A percentile compares a stretch with the other conserved stretches of the same genome.
phyloP scores from a whole-genome alignment of 1,140 invertebrate genomes.

The Drosophila chauvacae region DNA sequence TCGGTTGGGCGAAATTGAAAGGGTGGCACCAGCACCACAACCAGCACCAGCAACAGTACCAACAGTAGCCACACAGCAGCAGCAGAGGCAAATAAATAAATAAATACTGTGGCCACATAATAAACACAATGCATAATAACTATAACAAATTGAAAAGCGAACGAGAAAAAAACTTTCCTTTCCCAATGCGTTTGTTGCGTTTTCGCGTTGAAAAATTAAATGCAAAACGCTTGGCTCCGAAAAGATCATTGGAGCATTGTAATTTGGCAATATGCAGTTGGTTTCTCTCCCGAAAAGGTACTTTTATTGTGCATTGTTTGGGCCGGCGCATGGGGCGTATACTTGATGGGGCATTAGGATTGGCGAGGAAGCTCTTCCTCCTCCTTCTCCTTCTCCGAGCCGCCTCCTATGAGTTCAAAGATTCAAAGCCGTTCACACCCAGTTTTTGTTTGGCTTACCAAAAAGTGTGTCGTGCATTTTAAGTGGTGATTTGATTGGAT shows the following conservation, averaged over 20 bases:
- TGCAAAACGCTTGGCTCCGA: constrained; percentile 32
- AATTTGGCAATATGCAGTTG: constrained; percentile 53
- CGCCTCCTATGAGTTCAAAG: constrained; percentile 46
- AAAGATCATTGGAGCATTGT: constrained; percentile 68
- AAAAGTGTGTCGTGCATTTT: constrained; percentile 75
- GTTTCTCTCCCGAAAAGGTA: constrained; percentile 17
- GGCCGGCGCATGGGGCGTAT: constrained; percentile 45
- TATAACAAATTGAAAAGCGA: constrained; percentile 69
- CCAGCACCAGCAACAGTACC: neutral
- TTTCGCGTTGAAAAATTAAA: constrained; percentile 17
- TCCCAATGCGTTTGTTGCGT: constrained; percentile 60
- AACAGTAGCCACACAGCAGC: neutral
- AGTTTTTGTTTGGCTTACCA: constrained; percentile 41
- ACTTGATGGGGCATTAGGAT: constrained; percentile 38
- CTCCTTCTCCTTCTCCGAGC: constrained; percentile 16
- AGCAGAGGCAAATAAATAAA: constrained; percentile 16
- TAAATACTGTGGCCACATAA: constrained; percentile 43
- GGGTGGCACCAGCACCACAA: constrained; percentile 29
- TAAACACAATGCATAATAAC: constrained; percentile 67
- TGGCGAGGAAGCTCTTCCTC: constrained; percentile 24
- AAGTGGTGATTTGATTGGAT: constrained; percentile 66
- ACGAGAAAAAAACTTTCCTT: constrained; percentile 63
- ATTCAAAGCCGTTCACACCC: constrained; percentile 59
- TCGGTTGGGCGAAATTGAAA: constrained; percentile 52
- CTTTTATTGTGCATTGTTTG: constrained; percentile 67